Evolutionary conservation across 1,140 invertebrate species (phyloP).

Genomic region (Tribolium castaneum): DNA sequence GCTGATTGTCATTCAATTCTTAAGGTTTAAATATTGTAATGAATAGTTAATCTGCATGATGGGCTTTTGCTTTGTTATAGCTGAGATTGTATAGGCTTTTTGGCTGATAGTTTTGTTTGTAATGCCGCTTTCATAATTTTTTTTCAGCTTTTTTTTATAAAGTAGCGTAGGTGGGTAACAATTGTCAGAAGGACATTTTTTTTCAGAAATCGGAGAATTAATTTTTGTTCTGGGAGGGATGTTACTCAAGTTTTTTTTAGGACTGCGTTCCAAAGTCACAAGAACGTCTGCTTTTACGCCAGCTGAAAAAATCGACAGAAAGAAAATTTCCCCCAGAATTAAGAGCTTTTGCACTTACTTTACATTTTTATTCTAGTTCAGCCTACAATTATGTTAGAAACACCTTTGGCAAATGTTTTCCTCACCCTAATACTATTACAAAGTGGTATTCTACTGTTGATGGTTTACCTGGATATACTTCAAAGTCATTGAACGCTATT

Average conservation of each 20-base stretch:
- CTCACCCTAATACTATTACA: slow-evolving; percentile 60
- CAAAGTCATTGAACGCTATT: slow-evolving; percentile 48
- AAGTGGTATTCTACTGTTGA: slow-evolving; percentile 62
- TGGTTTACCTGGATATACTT: slow-evolving; percentile 61
- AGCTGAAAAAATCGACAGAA: not conserved
- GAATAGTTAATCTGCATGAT: too few species aligned
- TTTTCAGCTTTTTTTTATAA: too few species aligned
- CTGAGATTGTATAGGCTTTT: not conserved
- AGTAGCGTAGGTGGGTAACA: not conserved
- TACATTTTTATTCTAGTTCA: slow-evolving; percentile 55
- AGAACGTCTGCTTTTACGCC: slow-evolving; percentile 3
- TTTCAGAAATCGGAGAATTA: not conserved
- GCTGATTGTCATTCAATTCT: not conserved
- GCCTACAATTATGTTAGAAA: slow-evolving; percentile 63
- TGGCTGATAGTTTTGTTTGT: too few species aligned
- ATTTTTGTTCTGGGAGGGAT: not conserved
- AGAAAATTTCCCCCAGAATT: slow-evolving; percentile 42
- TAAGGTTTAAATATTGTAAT: slow-evolving; percentile 6
- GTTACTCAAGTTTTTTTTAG: slow-evolving; percentile 15
- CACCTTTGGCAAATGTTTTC: slow-evolving; percentile 60
- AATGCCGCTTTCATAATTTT: too few species aligned
- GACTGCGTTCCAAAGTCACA: slow-evolving; percentile 1
- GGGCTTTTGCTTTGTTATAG: too few species aligned
- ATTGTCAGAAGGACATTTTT: not conserved
- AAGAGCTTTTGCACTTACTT: too few species aligned